Evolutionary conservation across 2,113 vertebrate genomes (phyloP).

Genomic region (Chlorodrepanis virens): DNA sequence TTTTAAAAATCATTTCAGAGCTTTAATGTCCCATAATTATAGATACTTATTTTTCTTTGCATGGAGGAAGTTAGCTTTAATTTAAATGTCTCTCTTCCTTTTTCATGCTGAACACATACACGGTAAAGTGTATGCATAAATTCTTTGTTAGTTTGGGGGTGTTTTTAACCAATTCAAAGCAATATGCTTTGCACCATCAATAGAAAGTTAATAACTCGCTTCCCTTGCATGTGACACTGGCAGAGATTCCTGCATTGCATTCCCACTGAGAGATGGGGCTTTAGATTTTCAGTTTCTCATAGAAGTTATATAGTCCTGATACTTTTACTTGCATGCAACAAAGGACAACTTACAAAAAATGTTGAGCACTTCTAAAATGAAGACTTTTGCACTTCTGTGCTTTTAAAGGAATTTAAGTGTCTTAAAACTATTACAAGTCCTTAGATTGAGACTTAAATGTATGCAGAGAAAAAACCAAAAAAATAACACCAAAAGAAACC

Average conservation of each 20-base stretch:
- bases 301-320: background rate
- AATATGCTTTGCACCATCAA: background rate
- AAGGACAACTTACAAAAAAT: background rate
- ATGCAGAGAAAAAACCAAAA: background rate
- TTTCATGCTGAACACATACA: background rate
- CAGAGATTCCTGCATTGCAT: background rate
- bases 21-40: background rate
- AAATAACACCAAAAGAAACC: background rate
- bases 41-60: background rate
- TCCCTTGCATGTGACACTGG: background rate
- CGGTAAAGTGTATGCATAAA: background rate
- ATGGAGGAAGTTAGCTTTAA: constrained; percentile 13
- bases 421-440: background rate
- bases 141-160: background rate
- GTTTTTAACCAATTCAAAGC: background rate
- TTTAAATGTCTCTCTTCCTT: background rate
- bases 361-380: background rate
- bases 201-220: background rate
- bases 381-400: background rate
- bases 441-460: background rate
- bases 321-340: background rate
- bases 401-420: background rate
- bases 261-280: background rate
- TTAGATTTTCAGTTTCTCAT: background rate
- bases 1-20: background rate